Base-by-base conservation (phyloP, 2,888 invertebrate species). In the Dryococelus australis region DNA sequence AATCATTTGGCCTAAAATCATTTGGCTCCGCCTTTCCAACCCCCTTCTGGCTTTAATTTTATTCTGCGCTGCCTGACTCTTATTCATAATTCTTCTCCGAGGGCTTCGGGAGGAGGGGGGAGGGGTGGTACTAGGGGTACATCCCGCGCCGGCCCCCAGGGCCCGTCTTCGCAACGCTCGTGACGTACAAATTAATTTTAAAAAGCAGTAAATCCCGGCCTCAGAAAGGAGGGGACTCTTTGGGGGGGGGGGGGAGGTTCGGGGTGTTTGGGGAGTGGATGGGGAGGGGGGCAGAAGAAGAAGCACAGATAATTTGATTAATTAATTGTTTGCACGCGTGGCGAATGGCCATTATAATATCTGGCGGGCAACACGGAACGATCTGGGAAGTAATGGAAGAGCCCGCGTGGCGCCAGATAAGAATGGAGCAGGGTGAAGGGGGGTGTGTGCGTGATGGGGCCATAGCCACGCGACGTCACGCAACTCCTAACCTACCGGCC, bases 101-200 rank as follows among this genome's bases (percentile, higher is more conserved):
- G 65, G 65, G 24, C 1, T 65, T 20, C 24, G 0, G 65, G 65
- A 24, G 20, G 65, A 12, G 24, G 65, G 20, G 65, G 24, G n/a
- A 1, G 65, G 65, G 8, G 65, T n/a, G 35, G 35, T 35, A 24
- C 13, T 9, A 24, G 16, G 6, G 65, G 65, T 3, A 65, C n/a
- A 65, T 65, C 65, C 65, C 65, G 4, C 65, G 65, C n/a, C 65
- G 24, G 24, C 20, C n/a, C 65, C 65, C 20, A 20, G 51, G 51
- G 51, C 51, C 20, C 65, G 65, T 65, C 65, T 65, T 65, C 1
- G 65, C 65, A 24, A 20, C 65, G 65, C 24, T n/a, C 83, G 28
- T 83, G 24, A 83, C 83, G 43, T 83, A 35, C 83, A 83, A 83
- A 83, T 83, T 83, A 83, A 83, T 83, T 83, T 83, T 83, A 83